Conservation (phyloP, 2,888 invertebrate species). For the Drosophila borborema region DNA sequence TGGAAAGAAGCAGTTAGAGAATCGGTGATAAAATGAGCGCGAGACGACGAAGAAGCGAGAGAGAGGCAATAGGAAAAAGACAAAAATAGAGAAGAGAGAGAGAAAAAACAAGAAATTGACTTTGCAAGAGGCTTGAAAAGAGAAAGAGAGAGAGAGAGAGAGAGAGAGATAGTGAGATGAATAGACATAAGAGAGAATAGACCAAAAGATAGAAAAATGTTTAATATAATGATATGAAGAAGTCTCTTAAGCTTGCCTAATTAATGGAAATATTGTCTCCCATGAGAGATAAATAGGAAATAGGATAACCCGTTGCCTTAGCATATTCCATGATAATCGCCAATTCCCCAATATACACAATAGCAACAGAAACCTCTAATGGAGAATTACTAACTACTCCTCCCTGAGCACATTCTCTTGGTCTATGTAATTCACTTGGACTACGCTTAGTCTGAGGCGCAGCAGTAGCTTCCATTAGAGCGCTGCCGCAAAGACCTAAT, state of each 20-base stretch:
- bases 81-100: background rate
- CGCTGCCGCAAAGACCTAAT: background rate
- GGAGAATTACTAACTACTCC: background rate
- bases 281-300: too few species aligned
- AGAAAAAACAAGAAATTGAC: too few species aligned
- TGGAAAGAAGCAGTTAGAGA: background rate
- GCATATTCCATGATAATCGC: too few species aligned
- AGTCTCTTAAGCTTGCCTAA: too few species aligned
- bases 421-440: background rate
- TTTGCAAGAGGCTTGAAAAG: background rate
- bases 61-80: background rate
- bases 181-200: too few species aligned
- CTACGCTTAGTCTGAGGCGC: background rate
- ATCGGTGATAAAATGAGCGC: too few species aligned
- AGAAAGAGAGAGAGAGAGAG: background rate
- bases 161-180: background rate
- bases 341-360: too few species aligned
- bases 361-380: too few species aligned
- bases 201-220: too few species aligned
- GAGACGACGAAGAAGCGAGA: background rate
- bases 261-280: too few species aligned
- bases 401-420: background rate
- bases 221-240: too few species aligned
- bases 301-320: too few species aligned
- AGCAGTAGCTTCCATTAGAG: background rate